A percentile compares a stretch with the other conserved stretches of the same genome.
Evolutionary conservation across 92 coral and sea anemone genomes (phyloP).

Genomic region (Heliopora coerulea): DNA sequence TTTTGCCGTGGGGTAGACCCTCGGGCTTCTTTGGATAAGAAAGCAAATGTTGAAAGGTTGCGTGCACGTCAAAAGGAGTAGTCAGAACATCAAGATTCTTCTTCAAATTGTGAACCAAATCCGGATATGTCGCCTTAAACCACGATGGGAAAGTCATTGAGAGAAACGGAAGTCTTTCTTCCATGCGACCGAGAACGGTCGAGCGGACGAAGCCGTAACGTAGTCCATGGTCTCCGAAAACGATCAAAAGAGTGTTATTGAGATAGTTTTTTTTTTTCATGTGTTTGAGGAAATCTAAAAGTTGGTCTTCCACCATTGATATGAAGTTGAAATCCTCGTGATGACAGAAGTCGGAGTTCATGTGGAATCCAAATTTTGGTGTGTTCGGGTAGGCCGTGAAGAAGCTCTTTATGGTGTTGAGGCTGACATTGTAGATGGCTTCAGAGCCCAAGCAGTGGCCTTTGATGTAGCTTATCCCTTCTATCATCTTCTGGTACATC

Average conservation of each 20-base stretch:
- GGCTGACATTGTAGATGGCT: conserved; percentile 73
- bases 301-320: conserved; percentile 67
- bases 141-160: conserved; percentile 85
- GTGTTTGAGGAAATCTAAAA: conserved; percentile 54
- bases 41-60: conserved; percentile 74
- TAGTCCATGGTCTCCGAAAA: conserved; percentile 86
- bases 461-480: conserved; percentile 55
- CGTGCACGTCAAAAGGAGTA: conserved; percentile 83
- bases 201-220: conserved; percentile 80
- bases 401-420: conserved; percentile 68
- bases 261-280: conserved; percentile 55
- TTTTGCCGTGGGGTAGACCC: conserved; percentile 59
- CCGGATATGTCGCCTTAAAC: conserved; percentile 71
- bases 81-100: conserved; percentile 67
- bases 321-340: conserved; percentile 74
- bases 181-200: conserved; percentile 85
- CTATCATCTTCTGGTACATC: conserved; percentile 46
- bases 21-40: conserved; percentile 69
- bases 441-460: conserved; percentile 72
- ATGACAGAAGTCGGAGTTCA: conserved; percentile 65
- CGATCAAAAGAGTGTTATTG: conserved; percentile 66
- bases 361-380: conserved; percentile 75
- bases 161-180: conserved; percentile 90
- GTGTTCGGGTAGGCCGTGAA: conserved; percentile 69
- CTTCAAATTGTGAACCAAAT: conserved; percentile 57